phyloP scores from a whole-genome alignment of 2,797 vertebrate genomes.

The Cynopterus sphinx region DNA sequence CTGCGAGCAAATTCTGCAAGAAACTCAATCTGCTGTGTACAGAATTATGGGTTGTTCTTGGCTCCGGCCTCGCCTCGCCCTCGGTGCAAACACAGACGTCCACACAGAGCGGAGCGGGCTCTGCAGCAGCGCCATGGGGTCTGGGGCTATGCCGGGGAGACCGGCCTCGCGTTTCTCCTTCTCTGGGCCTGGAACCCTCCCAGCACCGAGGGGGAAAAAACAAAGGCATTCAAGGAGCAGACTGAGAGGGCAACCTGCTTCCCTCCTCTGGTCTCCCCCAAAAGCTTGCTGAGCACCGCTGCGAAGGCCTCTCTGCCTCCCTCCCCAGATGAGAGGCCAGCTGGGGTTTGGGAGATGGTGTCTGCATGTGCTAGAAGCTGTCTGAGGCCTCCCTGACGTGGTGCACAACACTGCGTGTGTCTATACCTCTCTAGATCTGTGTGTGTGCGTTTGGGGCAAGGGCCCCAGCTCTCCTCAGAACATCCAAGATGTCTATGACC shows the following conservation, averaged over 20 bases:
- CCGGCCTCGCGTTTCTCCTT: background rate
- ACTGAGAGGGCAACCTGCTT: background rate
- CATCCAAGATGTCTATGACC: background rate
- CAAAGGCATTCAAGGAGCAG: background rate
- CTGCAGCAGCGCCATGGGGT: background rate
- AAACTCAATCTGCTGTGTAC: slow-evolving; percentile 54
- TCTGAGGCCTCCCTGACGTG: background rate
- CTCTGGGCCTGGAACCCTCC: background rate
- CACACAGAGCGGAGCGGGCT: background rate
- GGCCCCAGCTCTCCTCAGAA: background rate
- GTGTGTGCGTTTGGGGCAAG: background rate
- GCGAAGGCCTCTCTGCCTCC: background rate
- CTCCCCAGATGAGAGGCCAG: background rate
- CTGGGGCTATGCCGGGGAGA: background rate
- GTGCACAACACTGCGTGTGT: rapidly evolving
- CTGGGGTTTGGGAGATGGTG: background rate
- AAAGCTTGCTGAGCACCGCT: no score
- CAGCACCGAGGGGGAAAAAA: background rate
- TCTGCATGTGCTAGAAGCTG: background rate
- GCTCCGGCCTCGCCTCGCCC: background rate
- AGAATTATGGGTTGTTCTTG: slow-evolving; percentile 65
- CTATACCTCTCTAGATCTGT: rapidly evolving
- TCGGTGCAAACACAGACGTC: slow-evolving; percentile 16
- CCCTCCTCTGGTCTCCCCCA: background rate
- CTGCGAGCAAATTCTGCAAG: slow-evolving; percentile 36